Percentiles rank a stretch among this genome's conserved stretches.
phyloP scores from a whole-genome alignment of 2,888 invertebrate species.

The Furcula furcula region DNA sequence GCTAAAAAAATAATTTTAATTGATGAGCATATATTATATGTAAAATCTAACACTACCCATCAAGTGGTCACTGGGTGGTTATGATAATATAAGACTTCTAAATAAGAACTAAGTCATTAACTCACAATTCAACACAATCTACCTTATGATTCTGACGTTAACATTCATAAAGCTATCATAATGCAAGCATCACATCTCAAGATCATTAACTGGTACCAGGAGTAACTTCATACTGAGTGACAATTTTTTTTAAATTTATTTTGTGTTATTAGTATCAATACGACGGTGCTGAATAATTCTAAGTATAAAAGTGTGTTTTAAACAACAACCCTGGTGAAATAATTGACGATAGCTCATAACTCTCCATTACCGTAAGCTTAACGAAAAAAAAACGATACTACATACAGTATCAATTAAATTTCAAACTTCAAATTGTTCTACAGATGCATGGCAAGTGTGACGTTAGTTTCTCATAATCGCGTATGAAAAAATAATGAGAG shows the following conservation, averaged over 20 bases:
- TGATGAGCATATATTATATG: background rate
- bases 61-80: background rate
- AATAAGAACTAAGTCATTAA: conserved; percentile 5
- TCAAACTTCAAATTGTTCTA: conserved; percentile 37
- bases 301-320: background rate
- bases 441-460: conserved; percentile 69
- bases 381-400: no score
- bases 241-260: background rate
- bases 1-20: conserved; percentile 76
- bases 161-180: conserved; percentile 35
- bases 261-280: background rate
- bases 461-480: conserved; percentile 22
- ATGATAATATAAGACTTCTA: background rate
- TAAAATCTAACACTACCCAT: background rate
- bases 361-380: no score
- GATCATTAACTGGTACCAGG: background rate
- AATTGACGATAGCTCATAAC: background rate
- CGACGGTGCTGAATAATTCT: background rate
- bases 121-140: conserved; percentile 11
- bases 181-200: conserved; percentile 19
- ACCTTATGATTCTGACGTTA: conserved; percentile 25
- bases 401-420: conserved; percentile 12
- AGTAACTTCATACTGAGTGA: background rate
- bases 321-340: background rate
- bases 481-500: conserved; percentile 24